These are phyloP conservation scores for Intellagama lesueurii DNA, from an alignment of 2,797 vertebrate genomes.

Conservation along the genomic window DNA sequence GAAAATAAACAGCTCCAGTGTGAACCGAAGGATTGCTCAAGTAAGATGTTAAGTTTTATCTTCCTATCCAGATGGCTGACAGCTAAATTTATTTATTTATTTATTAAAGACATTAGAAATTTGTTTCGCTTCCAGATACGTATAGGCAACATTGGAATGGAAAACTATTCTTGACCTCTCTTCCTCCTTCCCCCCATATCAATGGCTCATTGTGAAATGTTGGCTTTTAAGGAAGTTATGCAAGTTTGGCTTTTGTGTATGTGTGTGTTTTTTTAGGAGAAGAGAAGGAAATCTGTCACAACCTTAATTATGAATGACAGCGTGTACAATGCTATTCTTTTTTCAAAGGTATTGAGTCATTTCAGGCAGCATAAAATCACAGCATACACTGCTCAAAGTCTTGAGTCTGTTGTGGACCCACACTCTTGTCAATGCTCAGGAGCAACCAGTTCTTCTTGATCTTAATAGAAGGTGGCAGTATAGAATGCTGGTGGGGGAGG, in stretches of 20 bases:
- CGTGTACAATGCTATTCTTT: slow-evolving; percentile 46
- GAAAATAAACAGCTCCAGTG: too few relatives aligned
- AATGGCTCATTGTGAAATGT: slow-evolving; percentile 64
- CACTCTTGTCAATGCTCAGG: not conserved
- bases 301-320: slow-evolving; percentile 36
- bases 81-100: slow-evolving; percentile 28
- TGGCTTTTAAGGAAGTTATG: slow-evolving; percentile 59
- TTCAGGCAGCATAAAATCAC: not conserved
- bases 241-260: not conserved
- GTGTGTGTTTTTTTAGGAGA: slow-evolving; percentile 27
- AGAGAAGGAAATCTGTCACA: slow-evolving; percentile 44
- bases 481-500: not conserved
- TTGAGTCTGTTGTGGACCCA: not conserved
- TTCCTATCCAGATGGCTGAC: slow-evolving; percentile 41
- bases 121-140: slow-evolving; percentile 55
- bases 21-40: too few relatives aligned
- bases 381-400: not conserved
- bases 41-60: not conserved
- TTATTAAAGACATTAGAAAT: slow-evolving; percentile 48
- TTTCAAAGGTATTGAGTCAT: slow-evolving; percentile 1
- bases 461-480: not conserved
- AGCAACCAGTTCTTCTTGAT: not conserved
- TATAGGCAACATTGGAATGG: slow-evolving; percentile 50
- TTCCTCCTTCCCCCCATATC: slow-evolving; percentile 30
- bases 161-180: slow-evolving; percentile 52